Conservation (phyloP, 1,140 invertebrate species). For the Penaeus vannamei region DNA sequence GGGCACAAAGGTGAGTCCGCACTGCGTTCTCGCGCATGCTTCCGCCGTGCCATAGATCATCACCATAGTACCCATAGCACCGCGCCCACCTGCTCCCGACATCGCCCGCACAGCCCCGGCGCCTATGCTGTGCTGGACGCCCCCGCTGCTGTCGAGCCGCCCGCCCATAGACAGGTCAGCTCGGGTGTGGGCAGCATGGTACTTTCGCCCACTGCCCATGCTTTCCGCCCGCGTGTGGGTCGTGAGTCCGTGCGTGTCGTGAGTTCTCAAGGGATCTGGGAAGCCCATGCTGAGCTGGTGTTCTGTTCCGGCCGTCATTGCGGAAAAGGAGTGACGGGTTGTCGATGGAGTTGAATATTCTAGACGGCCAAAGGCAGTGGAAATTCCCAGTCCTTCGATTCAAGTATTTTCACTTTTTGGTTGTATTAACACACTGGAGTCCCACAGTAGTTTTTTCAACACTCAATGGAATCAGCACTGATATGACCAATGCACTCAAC, state of each 20-base stretch:
- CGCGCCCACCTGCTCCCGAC: slow-evolving; percentile 31
- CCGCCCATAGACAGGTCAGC: not conserved
- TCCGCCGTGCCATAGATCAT: slow-evolving; percentile 59
- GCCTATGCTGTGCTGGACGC: slow-evolving; percentile 38
- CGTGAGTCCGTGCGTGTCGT: slow-evolving; percentile 12
- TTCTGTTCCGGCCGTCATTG: not conserved
- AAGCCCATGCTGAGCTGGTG: slow-evolving; percentile 41
- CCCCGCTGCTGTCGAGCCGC: not conserved
- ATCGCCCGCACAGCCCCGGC: not conserved
- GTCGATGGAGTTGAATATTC: not conserved
- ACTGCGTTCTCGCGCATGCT: slow-evolving; percentile 46
- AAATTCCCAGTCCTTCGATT: not conserved
- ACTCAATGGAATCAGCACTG: not conserved
- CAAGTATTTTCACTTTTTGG: too few species aligned
- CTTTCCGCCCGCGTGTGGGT: not conserved
- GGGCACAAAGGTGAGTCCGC: slow-evolving; percentile 44
- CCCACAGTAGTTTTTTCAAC: not conserved
- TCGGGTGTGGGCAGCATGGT: slow-evolving; percentile 13
- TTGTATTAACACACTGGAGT: too few species aligned
- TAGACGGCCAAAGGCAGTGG: not conserved
- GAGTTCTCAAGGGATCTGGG: slow-evolving; percentile 48
- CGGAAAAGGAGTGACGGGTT: not conserved
- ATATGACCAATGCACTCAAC: not conserved
- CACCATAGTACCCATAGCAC: slow-evolving; percentile 41
- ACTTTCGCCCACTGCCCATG: not conserved